Evolutionary conservation across 2,113 vertebrate genomes (phyloP).

Genomic region (Pampusana beccarii): DNA sequence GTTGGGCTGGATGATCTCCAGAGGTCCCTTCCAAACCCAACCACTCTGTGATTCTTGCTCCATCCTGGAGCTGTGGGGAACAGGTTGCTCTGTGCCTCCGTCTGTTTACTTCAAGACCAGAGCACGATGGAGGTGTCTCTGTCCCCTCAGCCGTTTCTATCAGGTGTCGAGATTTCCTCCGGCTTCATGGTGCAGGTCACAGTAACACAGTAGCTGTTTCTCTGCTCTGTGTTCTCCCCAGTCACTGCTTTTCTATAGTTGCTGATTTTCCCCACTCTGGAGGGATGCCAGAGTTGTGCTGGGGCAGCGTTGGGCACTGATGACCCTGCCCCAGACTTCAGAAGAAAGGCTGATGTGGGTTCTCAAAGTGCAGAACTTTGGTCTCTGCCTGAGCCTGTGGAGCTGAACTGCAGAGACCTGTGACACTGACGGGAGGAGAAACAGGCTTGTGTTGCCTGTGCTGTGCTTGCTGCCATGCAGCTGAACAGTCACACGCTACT

Average conservation of each 20-base stretch:
- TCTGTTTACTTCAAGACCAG: rapidly evolving
- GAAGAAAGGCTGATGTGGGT: background rate
- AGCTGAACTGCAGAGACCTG: background rate
- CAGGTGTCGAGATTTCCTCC: rapidly evolving
- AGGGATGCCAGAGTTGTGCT: rapidly evolving
- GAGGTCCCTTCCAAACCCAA: too few relatives aligned
- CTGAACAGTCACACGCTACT: background rate
- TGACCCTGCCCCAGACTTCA: background rate
- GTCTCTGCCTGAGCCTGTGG: background rate
- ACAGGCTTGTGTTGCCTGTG: background rate
- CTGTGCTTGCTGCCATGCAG: background rate
- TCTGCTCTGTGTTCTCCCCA: rapidly evolving
- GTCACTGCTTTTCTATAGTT: background rate
- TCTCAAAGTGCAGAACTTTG: background rate
- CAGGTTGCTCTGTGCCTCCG: rapidly evolving
- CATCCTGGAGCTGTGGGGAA: background rate
- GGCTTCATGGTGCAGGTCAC: rapidly evolving
- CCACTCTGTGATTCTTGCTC: background rate
- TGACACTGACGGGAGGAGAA: background rate
- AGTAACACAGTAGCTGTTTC: rapidly evolving
- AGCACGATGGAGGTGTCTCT: rapidly evolving
- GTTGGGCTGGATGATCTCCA: too few relatives aligned
- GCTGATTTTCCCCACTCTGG: background rate
- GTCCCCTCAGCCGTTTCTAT: rapidly evolving
- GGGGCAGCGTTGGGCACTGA: background rate